phyloP scores from a whole-genome alignment of 2,113 vertebrate genomes.

The Bagarius yarrelli region DNA sequence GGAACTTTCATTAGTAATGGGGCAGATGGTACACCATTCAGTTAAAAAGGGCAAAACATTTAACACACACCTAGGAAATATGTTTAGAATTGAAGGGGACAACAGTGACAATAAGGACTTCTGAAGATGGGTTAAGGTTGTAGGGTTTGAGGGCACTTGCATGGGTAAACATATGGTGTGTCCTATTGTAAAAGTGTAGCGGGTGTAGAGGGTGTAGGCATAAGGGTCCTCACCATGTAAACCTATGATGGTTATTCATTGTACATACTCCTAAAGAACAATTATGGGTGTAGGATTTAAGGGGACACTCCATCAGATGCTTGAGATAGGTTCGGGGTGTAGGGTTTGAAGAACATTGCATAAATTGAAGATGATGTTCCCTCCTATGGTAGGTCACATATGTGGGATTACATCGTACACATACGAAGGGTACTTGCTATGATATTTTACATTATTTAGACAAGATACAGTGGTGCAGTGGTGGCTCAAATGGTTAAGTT shows the following conservation, averaged over 20 bases:
- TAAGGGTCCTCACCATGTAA: background rate
- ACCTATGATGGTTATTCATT: background rate
- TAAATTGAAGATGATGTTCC: background rate
- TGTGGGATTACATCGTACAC: no score
- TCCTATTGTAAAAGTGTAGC: background rate
- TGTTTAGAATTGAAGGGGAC: no score
- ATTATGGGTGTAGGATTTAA: background rate
- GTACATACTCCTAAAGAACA: background rate
- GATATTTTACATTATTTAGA: background rate
- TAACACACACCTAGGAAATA: no score
- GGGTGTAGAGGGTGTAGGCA: background rate
- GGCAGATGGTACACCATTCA: no score
- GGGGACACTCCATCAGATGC: background rate
- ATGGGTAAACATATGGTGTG: background rate
- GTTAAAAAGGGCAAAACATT: no score
- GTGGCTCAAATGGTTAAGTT: no score
- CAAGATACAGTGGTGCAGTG: no score
- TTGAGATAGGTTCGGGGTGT: no score
- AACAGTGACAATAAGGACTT: no score
- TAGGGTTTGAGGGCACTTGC: background rate
- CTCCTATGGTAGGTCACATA: no score
- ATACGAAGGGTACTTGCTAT: background rate
- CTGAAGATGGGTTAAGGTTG: background rate
- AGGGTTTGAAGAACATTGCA: no score
- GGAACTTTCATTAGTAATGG: background rate